Evolutionary conservation across 2,888 invertebrate genomes (phyloP), one percentile per base, ranked within the genome.

Genomic region (Acanthosepion pharaonis): DNA sequence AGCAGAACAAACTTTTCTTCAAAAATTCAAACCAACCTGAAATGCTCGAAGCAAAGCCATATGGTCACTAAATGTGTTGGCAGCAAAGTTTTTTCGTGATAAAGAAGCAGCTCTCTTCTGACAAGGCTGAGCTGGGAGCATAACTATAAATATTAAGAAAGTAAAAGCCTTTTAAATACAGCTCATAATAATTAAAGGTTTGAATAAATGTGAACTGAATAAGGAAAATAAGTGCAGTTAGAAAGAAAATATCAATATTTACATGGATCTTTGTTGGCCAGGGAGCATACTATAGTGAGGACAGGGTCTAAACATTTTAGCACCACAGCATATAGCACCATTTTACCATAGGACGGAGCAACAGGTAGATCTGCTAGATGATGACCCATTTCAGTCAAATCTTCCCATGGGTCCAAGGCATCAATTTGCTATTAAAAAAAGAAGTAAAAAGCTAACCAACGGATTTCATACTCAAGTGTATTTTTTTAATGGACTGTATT

Each of bases 291-390:
- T 91, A 99, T 98, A 3, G 99, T 99, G 94, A 99, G 97, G 59
- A 99, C 98, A 2, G 99, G 99, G 97, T 99, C 99, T 78, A 99
- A 98, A 97, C 99, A 99, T 97, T 99, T 99, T 96, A 99, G 98
- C 6, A 99, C 98, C 91, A 99, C 98, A 1, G 99, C 98, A 97
- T 99, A 99, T 0, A 99, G 97, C 95, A 99, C 97, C 98, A 99
- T 99, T 97, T 99, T 99, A 9, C 99, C 99, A 93, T 99, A 98
- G 96, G 98, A 98, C 0, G 99, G 99, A 96, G 99, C 99, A 2
- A 99, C 98, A 0, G 99, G 99, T 94, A 99, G 97, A 97, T 99
- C 99, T n/a, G 99, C 98, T 94, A 99, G 98, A 97, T 99, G 98
- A 95, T 98, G 98, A 0, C 99, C 99, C 94, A 99, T 98, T 96